Conservation (phyloP, 2,113 vertebrate species). For the Lamprologus sp. region DNA sequence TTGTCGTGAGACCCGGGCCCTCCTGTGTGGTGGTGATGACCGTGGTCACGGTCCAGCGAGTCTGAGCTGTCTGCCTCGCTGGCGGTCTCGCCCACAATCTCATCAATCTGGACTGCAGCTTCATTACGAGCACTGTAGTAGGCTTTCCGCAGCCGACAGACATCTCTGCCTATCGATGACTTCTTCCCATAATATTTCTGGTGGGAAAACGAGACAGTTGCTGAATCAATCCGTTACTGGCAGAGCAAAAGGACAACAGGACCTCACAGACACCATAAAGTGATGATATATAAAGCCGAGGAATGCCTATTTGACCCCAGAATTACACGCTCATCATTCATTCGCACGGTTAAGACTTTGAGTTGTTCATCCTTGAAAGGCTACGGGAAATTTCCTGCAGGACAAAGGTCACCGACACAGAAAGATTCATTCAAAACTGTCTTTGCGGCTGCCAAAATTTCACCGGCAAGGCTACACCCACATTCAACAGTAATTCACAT, state of each 20-base stretch:
- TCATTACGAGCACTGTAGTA: slow-evolving; percentile 93
- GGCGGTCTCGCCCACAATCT: slow-evolving; percentile 93
- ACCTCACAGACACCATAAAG: neutral
- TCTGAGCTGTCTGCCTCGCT: slow-evolving; percentile 98
- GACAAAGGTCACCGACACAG: neutral
- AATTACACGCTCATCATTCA: neutral
- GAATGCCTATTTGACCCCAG: neutral
- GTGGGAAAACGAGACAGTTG: neutral
- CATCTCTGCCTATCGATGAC: slow-evolving; percentile 84
- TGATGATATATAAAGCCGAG: neutral
- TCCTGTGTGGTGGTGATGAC: slow-evolving; percentile 53
- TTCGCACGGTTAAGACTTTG: neutral
- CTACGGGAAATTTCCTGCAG: neutral
- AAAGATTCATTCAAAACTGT: neutral
- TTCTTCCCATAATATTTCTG: slow-evolving; percentile 98
- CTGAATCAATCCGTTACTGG: neutral
- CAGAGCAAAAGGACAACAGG: neutral
- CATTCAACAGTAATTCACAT: slow-evolving; percentile 2
- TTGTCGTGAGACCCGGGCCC: slow-evolving; percentile 77
- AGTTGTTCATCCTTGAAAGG: neutral
- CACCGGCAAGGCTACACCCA: neutral
- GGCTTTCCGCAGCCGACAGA: slow-evolving; percentile 89
- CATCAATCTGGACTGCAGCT: slow-evolving; percentile 90
- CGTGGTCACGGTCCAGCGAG: slow-evolving; percentile 72
- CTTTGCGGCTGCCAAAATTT: neutral